Percentiles rank a stretch among this genome's conserved stretches.
These are phyloP conservation scores for Siniperca scherzeri DNA, from an alignment of 2,797 vertebrate genomes.

Conservation along the genomic window DNA sequence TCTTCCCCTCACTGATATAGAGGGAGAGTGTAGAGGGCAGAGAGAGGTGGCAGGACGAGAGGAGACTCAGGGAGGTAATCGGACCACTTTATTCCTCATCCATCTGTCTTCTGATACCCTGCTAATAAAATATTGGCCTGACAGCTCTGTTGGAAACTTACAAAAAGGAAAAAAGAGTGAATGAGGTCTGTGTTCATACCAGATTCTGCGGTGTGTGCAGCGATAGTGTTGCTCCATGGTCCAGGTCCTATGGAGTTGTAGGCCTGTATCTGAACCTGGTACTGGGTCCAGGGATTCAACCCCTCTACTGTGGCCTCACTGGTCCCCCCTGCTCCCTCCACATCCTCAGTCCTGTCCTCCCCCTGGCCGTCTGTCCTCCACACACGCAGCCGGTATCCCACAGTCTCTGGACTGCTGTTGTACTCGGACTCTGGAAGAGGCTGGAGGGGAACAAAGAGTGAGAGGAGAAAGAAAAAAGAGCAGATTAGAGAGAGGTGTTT, in stretches of 20 bases:
- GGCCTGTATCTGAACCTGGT: conserved; percentile 93
- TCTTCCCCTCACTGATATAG: conserved; percentile 50
- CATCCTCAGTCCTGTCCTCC: conserved; percentile 71
- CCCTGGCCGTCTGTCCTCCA: conserved; percentile 83
- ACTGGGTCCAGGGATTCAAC: conserved; percentile 92
- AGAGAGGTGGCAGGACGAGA: conserved; percentile 46
- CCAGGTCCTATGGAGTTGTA: conserved; percentile 95
- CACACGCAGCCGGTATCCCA: conserved; percentile 91
- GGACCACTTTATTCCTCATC: conserved; percentile 59
- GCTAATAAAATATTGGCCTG: conserved; percentile 28
- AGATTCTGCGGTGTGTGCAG: conserved; percentile 90
- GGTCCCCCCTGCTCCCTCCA: conserved; percentile 74
- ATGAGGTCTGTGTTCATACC: conserved; percentile 78
- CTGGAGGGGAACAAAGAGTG: conserved; percentile 73
- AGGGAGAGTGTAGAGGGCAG: conserved; percentile 54
- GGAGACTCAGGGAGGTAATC: conserved; percentile 58
- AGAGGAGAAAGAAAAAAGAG: background rate
- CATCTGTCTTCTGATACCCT: conserved; percentile 61
- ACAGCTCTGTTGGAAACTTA: conserved; percentile 34
- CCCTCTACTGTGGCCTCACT: conserved; percentile 89
- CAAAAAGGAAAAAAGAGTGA: conserved; percentile 38
- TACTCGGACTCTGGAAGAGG: conserved; percentile 91
- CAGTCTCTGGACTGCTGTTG: conserved; percentile 92
- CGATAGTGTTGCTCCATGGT: conserved; percentile 90
- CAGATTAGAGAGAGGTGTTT: background rate